A percentile compares a stretch with the other conserved stretches of the same genome.
These are phyloP conservation scores for Liparis tanakae DNA, from an alignment of 2,797 vertebrate genomes.

Conservation along the genomic window DNA sequence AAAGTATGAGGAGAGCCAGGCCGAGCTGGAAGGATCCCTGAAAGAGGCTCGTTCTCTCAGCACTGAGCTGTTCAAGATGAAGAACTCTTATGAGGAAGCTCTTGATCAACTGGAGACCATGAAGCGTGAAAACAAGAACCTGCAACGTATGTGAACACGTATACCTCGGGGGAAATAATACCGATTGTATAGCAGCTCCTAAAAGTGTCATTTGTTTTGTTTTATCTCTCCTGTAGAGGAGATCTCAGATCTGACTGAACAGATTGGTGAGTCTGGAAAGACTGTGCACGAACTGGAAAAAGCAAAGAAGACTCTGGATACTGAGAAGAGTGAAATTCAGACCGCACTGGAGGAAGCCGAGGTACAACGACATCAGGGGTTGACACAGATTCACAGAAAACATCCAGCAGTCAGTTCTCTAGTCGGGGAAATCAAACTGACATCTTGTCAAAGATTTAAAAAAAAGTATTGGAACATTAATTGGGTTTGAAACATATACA, in stretches of 20 bases:
- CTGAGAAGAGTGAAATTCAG: constrained; percentile 86
- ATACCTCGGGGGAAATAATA: neutral
- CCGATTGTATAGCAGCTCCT: neutral
- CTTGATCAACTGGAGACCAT: constrained; percentile 60
- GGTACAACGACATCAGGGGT: constrained; percentile 62
- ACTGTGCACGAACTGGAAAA: constrained; percentile 89
- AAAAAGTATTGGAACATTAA: neutral
- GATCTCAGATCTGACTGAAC: constrained; percentile 89
- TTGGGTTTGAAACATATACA: neutral
- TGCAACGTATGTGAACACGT: constrained; percentile 38
- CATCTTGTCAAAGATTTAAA: neutral
- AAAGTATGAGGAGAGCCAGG: constrained; percentile 86
- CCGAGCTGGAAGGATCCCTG: constrained; percentile 87
- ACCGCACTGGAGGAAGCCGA: constrained; percentile 88
- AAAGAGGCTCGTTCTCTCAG: constrained; percentile 86
- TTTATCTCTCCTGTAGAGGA: constrained; percentile 79
- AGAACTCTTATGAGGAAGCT: constrained; percentile 61
- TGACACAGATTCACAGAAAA: neutral
- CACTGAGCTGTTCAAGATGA: constrained; percentile 81
- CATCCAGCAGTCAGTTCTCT: neutral
- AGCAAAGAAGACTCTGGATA: constrained; percentile 85
- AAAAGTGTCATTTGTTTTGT: neutral
- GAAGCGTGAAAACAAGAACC: constrained; percentile 71
- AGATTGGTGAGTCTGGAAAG: constrained; percentile 87
- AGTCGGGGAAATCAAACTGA: neutral